These are phyloP conservation scores for Geotria australis DNA, from an alignment of 2,797 vertebrate genomes.

Conservation along the genomic window DNA sequence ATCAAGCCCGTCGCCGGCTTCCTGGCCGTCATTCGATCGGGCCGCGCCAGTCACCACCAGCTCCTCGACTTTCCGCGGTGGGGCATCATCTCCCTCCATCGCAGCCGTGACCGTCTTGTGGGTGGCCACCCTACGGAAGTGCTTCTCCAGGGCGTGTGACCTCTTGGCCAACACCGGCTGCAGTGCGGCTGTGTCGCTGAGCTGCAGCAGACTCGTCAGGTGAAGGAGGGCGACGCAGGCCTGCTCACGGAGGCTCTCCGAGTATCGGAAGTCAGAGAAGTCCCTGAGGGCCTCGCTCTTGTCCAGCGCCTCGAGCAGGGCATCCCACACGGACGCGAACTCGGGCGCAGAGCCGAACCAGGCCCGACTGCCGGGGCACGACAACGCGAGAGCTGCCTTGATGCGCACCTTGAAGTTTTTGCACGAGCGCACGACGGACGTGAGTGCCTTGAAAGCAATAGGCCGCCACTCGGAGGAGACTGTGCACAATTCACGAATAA, in stretches of 20 bases:
- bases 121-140: no score
- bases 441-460: slow-evolving; percentile 32
- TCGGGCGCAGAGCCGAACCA: slow-evolving; percentile 30
- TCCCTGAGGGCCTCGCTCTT: slow-evolving; percentile 55
- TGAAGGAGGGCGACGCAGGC: slow-evolving; percentile 51
- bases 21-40: no score
- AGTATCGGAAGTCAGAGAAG: slow-evolving; percentile 81
- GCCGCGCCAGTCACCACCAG: no score
- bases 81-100: no score
- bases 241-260: slow-evolving; percentile 41
- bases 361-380: slow-evolving; percentile 22
- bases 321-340: slow-evolving; percentile 35
- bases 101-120: no score
- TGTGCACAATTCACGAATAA: no score
- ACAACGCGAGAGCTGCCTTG: slow-evolving; percentile 54
- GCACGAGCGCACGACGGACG: slow-evolving; percentile 49
- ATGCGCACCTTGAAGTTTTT: slow-evolving; percentile 93
- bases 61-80: no score
- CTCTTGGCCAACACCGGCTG: no score
- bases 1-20: no score
- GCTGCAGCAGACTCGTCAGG: slow-evolving; percentile 16
- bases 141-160: no score
- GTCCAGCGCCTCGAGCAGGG: slow-evolving; percentile 39
- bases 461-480: no score
- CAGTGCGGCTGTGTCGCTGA: no score